A percentile compares a stretch with the other conserved stretches of the same genome.
Evolutionary conservation across 2,888 invertebrate species (phyloP).

Genomic region (Orchesellides sinensis): DNA sequence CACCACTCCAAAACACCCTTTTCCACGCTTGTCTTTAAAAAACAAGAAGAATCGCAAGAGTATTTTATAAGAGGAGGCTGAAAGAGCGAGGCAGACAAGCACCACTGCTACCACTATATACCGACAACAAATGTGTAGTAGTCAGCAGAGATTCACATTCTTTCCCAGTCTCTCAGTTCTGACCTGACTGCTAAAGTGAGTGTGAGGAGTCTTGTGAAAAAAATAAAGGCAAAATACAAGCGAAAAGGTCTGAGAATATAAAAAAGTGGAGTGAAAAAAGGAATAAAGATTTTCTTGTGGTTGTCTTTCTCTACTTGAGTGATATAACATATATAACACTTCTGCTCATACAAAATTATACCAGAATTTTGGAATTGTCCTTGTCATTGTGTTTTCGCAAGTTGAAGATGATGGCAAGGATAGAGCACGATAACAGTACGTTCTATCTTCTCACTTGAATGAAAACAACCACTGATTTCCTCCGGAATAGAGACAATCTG

Average conservation of each 20-base stretch:
- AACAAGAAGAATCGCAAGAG: constrained; percentile 41
- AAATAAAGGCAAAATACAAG: neutral
- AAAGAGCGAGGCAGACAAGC: constrained; percentile 7
- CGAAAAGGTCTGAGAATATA: too few relatives aligned
- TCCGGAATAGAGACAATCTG: neutral
- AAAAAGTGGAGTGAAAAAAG: constrained; percentile 30
- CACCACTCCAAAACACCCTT: constrained; percentile 17
- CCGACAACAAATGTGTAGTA: too few relatives aligned
- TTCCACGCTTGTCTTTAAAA: constrained; percentile 24
- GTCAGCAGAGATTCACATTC: constrained; percentile 47
- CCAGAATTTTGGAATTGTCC: neutral
- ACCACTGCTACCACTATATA: constrained; percentile 3
- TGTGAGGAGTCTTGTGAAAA: constrained; percentile 11
- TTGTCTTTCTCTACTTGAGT: neutral
- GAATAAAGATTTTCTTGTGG: constrained; percentile 19
- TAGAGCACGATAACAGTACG: constrained; percentile 17
- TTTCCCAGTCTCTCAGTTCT: constrained; percentile 40
- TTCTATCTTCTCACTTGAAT: neutral
- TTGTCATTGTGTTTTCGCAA: neutral
- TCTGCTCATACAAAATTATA: neutral
- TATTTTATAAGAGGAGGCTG: neutral
- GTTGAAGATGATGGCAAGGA: constrained; percentile 23
- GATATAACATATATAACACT: neutral
- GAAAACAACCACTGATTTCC: constrained; percentile 16
- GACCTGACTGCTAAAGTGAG: constrained; percentile 46